Percentiles rank a stretch among this genome's conserved stretches.
phyloP scores from a whole-genome alignment of 2,888 invertebrate genomes.

The Diadegma fenestrale region DNA sequence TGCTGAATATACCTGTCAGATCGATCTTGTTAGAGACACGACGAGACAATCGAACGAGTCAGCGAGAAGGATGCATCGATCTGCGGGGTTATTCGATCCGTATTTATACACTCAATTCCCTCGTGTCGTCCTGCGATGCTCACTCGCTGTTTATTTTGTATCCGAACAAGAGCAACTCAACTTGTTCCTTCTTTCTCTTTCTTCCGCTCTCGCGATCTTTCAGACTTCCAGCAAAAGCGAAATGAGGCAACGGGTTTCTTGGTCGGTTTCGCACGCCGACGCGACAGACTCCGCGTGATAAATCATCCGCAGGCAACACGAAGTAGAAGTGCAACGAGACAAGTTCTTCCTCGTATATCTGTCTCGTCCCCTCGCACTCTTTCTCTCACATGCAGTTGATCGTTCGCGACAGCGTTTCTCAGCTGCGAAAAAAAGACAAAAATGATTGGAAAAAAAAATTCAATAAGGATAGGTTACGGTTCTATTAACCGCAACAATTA shows the following conservation, averaged over 20 bases:
- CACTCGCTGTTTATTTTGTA: background rate
- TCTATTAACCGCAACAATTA: conserved; percentile 59
- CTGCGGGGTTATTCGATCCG: conserved; percentile 57
- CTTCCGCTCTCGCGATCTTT: conserved; percentile 14
- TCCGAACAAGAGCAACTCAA: background rate
- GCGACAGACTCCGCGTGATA: conserved; percentile 63
- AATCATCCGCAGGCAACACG: conserved; percentile 55
- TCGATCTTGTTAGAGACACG: conserved; percentile 60
- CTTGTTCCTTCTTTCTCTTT: conserved; percentile 15
- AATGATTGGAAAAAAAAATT: conserved; percentile 15
- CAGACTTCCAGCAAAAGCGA: conserved; percentile 53
- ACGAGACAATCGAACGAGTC: conserved; percentile 62
- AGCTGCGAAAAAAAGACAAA: conserved; percentile 6
- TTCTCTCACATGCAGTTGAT: background rate
- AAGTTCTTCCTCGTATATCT: background rate
- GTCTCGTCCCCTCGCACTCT: background rate
- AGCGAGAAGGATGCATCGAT: conserved; percentile 36
- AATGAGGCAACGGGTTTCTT: conserved; percentile 63
- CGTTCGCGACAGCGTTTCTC: conserved; percentile 49
- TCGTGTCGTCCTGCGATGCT: conserved; percentile 5
- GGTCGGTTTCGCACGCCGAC: conserved; percentile 65
- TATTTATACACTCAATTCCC: conserved; percentile 19
- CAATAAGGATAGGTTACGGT: conserved; percentile 19
- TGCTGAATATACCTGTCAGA: conserved; percentile 41
- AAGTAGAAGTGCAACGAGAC: no score